These are phyloP conservation scores for Natator depressus DNA, from an alignment of 2,113 vertebrate genomes.

Conservation along the genomic window DNA sequence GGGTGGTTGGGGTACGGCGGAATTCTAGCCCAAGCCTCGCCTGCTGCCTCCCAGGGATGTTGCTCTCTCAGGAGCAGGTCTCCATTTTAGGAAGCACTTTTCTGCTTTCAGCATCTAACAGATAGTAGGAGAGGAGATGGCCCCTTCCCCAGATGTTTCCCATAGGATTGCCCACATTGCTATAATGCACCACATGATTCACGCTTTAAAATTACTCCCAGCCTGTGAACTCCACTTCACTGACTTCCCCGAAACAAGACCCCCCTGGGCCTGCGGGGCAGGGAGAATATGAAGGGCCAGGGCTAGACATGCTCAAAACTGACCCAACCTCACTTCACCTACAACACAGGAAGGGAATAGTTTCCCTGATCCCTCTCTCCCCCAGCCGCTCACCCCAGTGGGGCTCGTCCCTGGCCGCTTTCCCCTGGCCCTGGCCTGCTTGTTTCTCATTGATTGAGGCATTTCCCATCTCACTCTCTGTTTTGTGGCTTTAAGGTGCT, in stretches of 20 bases:
- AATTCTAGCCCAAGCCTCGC: background rate
- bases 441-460: background rate
- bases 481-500: conserved; percentile 77
- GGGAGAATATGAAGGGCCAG: background rate
- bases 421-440: background rate
- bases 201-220: background rate
- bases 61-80: background rate
- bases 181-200: background rate
- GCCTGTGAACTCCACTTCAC: background rate
- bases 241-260: background rate
- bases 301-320: too few species aligned
- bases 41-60: background rate
- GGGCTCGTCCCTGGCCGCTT: background rate
- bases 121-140: background rate
- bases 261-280: background rate
- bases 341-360: background rate
- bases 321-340: background rate
- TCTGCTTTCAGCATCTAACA: background rate
- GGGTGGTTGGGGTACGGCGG: background rate
- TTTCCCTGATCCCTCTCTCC: background rate
- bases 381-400: accelerated
- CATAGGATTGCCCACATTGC: background rate
- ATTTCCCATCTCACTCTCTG: background rate
- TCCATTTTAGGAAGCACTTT: background rate
- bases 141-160: background rate